phyloP scores from a whole-genome alignment of 2,113 vertebrate species.

The Pteronura brasiliensis region DNA sequence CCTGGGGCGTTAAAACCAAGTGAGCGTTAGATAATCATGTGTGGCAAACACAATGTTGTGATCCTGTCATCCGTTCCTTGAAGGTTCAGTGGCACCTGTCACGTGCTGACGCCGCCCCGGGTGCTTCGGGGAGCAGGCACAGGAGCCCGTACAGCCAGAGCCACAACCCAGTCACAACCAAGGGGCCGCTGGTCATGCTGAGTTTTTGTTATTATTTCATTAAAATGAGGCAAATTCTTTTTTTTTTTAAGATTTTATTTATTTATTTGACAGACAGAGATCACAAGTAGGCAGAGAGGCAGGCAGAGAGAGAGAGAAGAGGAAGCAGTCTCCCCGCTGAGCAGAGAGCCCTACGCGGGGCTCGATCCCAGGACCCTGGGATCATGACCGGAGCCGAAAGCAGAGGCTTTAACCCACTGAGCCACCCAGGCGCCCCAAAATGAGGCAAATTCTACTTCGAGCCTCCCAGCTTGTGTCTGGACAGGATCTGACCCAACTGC shows the following conservation, averaged over 20 bases:
- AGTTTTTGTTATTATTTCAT: background rate
- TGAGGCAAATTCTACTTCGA: background rate
- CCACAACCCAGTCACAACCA: no score
- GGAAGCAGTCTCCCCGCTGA: no score
- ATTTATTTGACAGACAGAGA: no score
- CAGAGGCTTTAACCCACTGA: no score
- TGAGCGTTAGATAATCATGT: background rate
- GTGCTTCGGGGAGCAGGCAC: background rate
- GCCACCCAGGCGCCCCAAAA: background rate
- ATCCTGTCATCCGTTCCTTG: background rate
- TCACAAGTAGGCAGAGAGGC: no score
- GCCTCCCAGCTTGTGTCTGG: background rate
- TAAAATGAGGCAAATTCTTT: background rate
- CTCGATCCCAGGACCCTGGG: no score
- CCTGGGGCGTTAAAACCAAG: background rate
- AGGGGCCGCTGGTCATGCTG: background rate
- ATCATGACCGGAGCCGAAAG: no score
- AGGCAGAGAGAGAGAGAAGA: no score
- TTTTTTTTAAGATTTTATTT: no score
- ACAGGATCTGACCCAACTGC: background rate
- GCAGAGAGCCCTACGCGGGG: no score
- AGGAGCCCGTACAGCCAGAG: background rate
- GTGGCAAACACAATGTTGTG: background rate
- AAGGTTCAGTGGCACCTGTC: fast-evolving
- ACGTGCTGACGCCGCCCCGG: background rate